Conservation (phyloP, 2,113 vertebrate species). For the Micromys minutus region DNA sequence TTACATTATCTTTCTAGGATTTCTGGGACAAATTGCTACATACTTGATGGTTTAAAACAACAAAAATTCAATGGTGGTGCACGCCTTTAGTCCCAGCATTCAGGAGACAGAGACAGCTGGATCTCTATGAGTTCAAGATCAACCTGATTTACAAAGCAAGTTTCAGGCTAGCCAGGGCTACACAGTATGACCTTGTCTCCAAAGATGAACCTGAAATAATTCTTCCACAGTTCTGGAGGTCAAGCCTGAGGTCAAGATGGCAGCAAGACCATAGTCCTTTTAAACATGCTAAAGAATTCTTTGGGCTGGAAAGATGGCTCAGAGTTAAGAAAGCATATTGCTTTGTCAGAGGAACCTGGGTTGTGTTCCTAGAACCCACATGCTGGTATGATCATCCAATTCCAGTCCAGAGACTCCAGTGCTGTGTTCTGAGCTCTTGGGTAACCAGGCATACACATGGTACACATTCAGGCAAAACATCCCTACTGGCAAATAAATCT, state of each 20-base stretch:
- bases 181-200: not conserved
- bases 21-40: not conserved
- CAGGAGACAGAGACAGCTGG: not conserved
- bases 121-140: not conserved
- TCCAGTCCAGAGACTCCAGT: not conserved
- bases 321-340: not conserved
- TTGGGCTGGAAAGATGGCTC: not conserved
- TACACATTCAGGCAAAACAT: not conserved
- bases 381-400: not conserved
- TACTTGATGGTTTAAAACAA: not conserved
- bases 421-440: not conserved
- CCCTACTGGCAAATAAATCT: not conserved
- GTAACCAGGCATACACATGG: not conserved
- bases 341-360: not conserved
- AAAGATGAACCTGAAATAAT: not conserved
- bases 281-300: not conserved
- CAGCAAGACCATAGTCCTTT: not conserved
- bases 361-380: not conserved
- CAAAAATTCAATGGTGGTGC: not conserved
- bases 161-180: not conserved
- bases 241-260: not conserved
- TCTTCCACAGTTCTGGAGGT: conserved; percentile 14
- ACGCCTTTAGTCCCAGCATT: not conserved
- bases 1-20: conserved; percentile 9
- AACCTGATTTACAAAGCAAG: not conserved